Conservation (phyloP, 2,797 vertebrate species). For the Takifugu rubripes region DNA sequence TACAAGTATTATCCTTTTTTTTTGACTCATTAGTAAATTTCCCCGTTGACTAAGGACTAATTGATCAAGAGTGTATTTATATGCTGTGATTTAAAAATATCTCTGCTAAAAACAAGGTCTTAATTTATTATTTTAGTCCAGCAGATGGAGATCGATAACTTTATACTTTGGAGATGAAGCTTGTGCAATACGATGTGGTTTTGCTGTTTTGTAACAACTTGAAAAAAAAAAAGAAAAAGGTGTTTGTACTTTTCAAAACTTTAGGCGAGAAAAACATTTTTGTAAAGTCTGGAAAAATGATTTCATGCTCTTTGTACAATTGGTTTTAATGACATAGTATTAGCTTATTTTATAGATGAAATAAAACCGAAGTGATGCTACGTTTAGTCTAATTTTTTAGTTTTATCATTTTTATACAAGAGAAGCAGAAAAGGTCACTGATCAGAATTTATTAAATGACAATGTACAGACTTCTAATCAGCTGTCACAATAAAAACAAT, state of each 20-base stretch:
- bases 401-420: conserved; percentile 11
- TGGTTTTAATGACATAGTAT: conserved; percentile 71
- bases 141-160: conserved; percentile 74
- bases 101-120: conserved; percentile 72
- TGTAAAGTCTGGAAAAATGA: conserved; percentile 70
- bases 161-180: conserved; percentile 91
- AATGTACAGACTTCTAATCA: conserved; percentile 1
- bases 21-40: conserved; percentile 49
- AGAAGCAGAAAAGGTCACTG: background rate
- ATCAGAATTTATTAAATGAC: conserved; percentile 5
- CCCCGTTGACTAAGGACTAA: conserved; percentile 68
- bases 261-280: conserved; percentile 66
- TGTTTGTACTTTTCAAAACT: conserved; percentile 87
- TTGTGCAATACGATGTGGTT: conserved; percentile 96
- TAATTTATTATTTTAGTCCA: conserved; percentile 78
- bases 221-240: conserved; percentile 58
- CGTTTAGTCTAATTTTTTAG: background rate
- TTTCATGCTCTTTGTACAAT: conserved; percentile 79
- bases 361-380: conserved; percentile 68
- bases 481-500: conserved; percentile 16
- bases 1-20: conserved; percentile 63
- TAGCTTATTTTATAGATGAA: conserved; percentile 78
- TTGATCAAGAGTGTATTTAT: conserved; percentile 77
- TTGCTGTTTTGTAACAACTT: conserved; percentile 87
- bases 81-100: conserved; percentile 74